Base-by-base conservation (phyloP, 1,140 invertebrate species). In the Caerostris extrusa region DNA sequence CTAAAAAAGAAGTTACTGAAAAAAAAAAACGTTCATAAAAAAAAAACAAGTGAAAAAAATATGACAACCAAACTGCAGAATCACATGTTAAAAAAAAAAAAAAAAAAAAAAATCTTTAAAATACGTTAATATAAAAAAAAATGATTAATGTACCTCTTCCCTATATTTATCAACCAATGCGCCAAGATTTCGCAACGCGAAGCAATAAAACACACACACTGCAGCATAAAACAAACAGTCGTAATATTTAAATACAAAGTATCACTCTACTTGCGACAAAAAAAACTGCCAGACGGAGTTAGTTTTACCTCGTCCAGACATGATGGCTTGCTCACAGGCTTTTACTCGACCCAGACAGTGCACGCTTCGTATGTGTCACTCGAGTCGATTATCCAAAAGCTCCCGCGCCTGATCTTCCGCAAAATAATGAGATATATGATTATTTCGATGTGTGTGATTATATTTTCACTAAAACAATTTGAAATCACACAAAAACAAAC, bases 291-390 rank as follows among this genome's bases (percentile, higher is more conserved):
- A 93, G 92, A 93, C 92, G 89, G 86, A 67, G 69, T 67, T 93
- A 87, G 92, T 86, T 92, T 92, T 92, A 92, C 92, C 92, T 89
- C 92, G 87, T 93, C 92, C 92, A 93, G 92, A 93, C 92, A 93
- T 93, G 85, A 93, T 93, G 92, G 92, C 91, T 93, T 93, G 85
- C 92, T 61, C 91, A 69, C 67, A 57, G 81, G 58, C 83, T 93
- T 60, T 92, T 55, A 50, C 61, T 71, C 92, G 86, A 93, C 92
- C 92, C 85, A 93, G 92, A 93, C 92, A 93, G 86, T 56, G 91
- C 82, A 92, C 77, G 81, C 91, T 86, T 77, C 91, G 86, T 93
- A 69, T 89, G 69, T 88, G 67, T 93, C 85, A 88, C 85, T 88
- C 50, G 69, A 85, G 85, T 88, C 92, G 86, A 93, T 93, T 93